These are phyloP conservation scores for Reinhardtius hippoglossoides DNA, from an alignment of 2,113 vertebrate species.

Conservation along the genomic window DNA sequence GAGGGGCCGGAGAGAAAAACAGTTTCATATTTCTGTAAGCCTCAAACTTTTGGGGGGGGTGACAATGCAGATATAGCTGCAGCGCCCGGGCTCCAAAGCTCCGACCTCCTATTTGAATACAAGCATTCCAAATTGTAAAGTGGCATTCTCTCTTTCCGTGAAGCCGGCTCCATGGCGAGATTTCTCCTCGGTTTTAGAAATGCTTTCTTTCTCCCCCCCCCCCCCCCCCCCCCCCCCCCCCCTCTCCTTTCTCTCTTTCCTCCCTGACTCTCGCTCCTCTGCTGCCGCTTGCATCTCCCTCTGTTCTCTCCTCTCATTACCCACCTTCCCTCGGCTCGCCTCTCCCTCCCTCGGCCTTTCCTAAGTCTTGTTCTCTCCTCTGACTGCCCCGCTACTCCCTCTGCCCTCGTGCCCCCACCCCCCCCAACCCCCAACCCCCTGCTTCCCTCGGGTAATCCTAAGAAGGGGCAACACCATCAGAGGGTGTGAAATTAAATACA, in stretches of 20 bases:
- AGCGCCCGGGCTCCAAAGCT: constrained; percentile 76
- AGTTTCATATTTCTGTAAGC: constrained; percentile 83
- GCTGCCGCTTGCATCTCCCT: constrained; percentile 12
- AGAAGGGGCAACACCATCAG: constrained; percentile 88
- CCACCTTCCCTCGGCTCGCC: constrained; percentile 12
- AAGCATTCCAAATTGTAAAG: constrained; percentile 82
- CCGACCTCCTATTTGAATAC: constrained; percentile 79
- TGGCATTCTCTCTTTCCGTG: constrained; percentile 78
- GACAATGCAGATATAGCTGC: constrained; percentile 82
- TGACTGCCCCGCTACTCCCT: constrained; percentile 58
- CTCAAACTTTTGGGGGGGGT: constrained; percentile 80
- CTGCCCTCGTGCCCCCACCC: constrained; percentile 3
- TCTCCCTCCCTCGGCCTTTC: constrained; percentile 37
- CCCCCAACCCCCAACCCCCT: constrained; percentile 33
- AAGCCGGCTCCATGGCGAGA: constrained; percentile 58
- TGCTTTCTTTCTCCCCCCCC: constrained; percentile 9
- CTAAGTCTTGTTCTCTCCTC: constrained; percentile 67
- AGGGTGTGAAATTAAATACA: constrained; percentile 98
- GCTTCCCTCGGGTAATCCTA: constrained; percentile 79
- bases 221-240: too few species aligned
- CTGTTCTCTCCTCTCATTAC: constrained; percentile 24
- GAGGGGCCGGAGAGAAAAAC: constrained; percentile 48
- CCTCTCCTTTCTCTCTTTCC: constrained; percentile 28
- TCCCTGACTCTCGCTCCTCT: constrained; percentile 17
- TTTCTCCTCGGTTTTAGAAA: constrained; percentile 61